These are phyloP conservation scores for Platysteira castanea DNA, from an alignment of 2,113 vertebrate genomes.

Conservation along the genomic window DNA sequence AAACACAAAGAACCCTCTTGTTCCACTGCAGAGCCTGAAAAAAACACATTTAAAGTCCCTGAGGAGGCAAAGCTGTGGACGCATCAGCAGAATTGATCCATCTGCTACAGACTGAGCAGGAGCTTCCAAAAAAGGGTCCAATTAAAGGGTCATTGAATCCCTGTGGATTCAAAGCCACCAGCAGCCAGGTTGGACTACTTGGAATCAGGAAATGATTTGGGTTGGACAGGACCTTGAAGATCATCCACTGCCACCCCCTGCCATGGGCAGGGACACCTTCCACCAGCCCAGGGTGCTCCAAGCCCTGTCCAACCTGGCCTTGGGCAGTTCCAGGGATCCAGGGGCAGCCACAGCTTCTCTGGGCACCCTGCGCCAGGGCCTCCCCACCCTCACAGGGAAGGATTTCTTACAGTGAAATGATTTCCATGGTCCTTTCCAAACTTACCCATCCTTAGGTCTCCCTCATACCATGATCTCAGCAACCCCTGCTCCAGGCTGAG, in stretches of 20 bases:
- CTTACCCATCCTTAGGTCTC: background rate
- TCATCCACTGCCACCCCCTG: accelerated
- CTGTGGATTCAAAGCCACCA: background rate
- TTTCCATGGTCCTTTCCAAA: background rate
- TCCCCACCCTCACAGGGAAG: background rate
- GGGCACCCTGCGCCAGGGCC: background rate
- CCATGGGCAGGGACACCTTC: background rate
- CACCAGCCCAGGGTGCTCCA: accelerated
- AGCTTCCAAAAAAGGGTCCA: background rate
- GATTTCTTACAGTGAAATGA: background rate
- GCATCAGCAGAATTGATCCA: background rate
- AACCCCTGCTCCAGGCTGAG: background rate
- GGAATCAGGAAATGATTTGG: background rate
- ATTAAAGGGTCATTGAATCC: background rate
- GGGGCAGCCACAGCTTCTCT: background rate
- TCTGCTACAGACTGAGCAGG: background rate
- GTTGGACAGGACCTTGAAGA: background rate
- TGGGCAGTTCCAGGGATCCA: background rate
- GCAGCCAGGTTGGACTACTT: background rate
- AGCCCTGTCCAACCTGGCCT: accelerated
- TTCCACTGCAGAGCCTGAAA: background rate
- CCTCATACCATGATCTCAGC: background rate
- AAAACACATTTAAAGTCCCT: background rate
- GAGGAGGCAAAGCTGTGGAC: background rate
- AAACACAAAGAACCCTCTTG: background rate